Conservation (phyloP, 2,113 vertebrate genomes). For the Phyllostomus hastatus region DNA sequence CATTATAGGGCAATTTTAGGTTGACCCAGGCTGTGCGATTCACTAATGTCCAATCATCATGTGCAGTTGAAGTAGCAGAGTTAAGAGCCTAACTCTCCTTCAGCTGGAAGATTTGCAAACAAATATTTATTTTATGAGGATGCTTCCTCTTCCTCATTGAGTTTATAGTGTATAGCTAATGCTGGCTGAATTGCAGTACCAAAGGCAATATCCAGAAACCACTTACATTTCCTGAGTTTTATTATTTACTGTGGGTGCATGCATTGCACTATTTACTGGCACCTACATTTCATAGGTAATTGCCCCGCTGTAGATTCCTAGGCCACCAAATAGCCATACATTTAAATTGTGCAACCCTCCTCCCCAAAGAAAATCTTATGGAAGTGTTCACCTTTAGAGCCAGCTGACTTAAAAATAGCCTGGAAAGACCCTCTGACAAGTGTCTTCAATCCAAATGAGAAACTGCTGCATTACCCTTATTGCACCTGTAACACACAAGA, state of each 20-base stretch:
- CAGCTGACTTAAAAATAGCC: neutral
- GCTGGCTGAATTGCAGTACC: slow-evolving; percentile 8
- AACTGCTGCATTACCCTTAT: neutral
- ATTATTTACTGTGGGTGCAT: slow-evolving; percentile 42
- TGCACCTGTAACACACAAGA: neutral
- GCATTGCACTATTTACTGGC: slow-evolving; percentile 26
- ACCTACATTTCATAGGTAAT: slow-evolving; percentile 54
- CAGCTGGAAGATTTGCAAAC: slow-evolving; percentile 61
- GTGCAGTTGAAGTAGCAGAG: neutral
- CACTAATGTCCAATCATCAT: slow-evolving; percentile 52
- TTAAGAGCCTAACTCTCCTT: slow-evolving; percentile 37
- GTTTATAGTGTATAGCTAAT: slow-evolving; percentile 37
- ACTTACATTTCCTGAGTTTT: slow-evolving; percentile 30
- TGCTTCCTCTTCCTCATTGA: slow-evolving; percentile 30
- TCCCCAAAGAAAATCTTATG: neutral
- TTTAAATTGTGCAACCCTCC: neutral
- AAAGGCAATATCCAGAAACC: slow-evolving; percentile 53
- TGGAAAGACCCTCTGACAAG: neutral
- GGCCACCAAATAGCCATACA: neutral
- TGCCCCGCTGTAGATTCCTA: slow-evolving; percentile 21
- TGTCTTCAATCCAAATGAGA: neutral
- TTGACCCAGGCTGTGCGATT: slow-evolving; percentile 55
- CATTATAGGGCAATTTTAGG: slow-evolving; percentile 69
- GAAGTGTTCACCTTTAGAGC: neutral
- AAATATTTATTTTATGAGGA: slow-evolving; percentile 71